Evolutionary conservation across 2,797 vertebrate species (phyloP).

Genomic region (Lepilemur septentrionalis): DNA sequence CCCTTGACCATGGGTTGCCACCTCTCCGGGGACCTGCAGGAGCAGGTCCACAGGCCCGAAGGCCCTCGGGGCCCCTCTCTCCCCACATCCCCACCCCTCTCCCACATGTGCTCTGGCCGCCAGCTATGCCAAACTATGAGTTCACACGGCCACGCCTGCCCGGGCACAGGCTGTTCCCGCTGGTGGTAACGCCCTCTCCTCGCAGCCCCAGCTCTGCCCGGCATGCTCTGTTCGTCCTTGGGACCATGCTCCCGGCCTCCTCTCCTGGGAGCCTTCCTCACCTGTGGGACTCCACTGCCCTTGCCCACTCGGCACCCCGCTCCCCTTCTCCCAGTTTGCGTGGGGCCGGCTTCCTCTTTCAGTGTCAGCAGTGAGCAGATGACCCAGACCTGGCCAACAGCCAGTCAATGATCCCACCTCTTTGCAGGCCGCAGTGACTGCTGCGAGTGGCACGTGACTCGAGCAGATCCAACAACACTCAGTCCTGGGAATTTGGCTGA

Average conservation of each 20-base stretch:
- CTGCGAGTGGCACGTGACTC: accelerated
- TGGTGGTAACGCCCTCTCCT: background rate
- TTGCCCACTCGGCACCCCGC: no score
- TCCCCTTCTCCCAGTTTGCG: background rate
- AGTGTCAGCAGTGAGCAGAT: background rate
- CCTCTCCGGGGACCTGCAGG: background rate
- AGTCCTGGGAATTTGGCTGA: background rate
- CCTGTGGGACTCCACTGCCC: background rate
- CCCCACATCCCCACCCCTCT: background rate
- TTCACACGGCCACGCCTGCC: background rate
- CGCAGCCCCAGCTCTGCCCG: background rate
- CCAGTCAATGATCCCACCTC: background rate
- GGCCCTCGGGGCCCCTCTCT: background rate
- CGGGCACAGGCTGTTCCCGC: background rate
- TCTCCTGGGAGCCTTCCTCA: background rate
- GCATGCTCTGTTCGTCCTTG: accelerated
- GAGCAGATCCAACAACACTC: background rate
- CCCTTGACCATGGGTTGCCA: background rate
- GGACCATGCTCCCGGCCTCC: background rate
- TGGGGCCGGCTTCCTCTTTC: background rate
- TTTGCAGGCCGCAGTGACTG: no score
- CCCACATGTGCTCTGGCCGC: background rate
- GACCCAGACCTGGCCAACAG: background rate
- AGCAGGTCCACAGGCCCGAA: background rate
- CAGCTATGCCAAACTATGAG: background rate